A percentile compares a stretch with the other conserved stretches of the same genome.
These are phyloP conservation scores for Agelastica alni DNA, from an alignment of 2,888 invertebrate genomes.

Conservation along the genomic window DNA sequence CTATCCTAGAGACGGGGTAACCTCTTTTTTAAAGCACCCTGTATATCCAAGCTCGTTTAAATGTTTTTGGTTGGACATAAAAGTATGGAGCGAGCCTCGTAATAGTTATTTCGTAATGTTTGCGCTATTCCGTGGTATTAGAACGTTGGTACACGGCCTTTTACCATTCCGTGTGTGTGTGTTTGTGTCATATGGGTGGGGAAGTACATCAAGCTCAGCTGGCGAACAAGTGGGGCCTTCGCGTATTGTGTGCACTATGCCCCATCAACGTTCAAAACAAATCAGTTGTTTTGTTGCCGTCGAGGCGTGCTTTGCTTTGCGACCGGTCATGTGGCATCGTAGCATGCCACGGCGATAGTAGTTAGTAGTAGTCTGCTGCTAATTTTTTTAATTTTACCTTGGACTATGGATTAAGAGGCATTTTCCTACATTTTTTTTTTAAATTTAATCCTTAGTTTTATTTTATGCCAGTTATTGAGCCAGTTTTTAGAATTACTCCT, in stretches of 20 bases:
- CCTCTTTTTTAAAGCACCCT: too few species aligned
- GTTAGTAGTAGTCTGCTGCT: too few species aligned
- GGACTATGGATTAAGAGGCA: slow-evolving; percentile 28
- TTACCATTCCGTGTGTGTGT: slow-evolving; percentile 30
- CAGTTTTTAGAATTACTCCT: slow-evolving; percentile 32
- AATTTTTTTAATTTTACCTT: slow-evolving; percentile 18
- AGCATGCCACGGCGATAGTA: slow-evolving; percentile 22
- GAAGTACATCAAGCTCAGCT: slow-evolving; percentile 27
- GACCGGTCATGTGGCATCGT: slow-evolving; percentile 22
- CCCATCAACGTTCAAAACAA: slow-evolving; percentile 22
- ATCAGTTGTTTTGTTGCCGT: slow-evolving; percentile 24
- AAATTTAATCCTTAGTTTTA: too few species aligned
- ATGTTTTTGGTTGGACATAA: not conserved
- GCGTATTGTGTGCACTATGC: slow-evolving; percentile 25
- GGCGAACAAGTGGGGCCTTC: slow-evolving; percentile 13
- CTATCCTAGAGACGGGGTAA: too few species aligned
- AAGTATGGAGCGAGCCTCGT: slow-evolving; percentile 17
- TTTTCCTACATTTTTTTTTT: slow-evolving; percentile 9
- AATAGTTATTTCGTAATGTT: slow-evolving; percentile 21
- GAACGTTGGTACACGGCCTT: slow-evolving; percentile 41
- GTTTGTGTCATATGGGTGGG: slow-evolving; percentile 31
- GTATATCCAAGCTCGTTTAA: too few species aligned
- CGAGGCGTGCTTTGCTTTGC: slow-evolving; percentile 22
- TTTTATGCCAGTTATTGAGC: slow-evolving; percentile 34
- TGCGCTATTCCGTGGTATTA: slow-evolving; percentile 34